Evolutionary conservation across 2,113 vertebrate genomes (phyloP), one percentile per base, ranked within the genome.

Genomic region (Maccullochella peelii): DNA sequence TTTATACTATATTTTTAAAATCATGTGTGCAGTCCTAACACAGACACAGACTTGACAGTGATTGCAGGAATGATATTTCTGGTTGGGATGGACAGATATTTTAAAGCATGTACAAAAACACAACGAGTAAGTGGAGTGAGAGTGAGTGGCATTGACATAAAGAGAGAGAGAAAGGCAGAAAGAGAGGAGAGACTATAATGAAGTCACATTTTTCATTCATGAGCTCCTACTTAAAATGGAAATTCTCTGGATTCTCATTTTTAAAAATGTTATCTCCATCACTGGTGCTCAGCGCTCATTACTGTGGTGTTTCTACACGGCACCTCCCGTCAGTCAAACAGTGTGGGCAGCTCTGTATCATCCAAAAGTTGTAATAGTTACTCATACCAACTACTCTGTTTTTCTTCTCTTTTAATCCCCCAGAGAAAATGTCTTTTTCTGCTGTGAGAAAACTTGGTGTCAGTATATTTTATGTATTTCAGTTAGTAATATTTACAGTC

Each of bases 261-360:
- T 79, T 49, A 69, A 79, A 79, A 75, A 68, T 42, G 63, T 80
- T 77, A 61, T 47, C 57, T 81, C 82, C 52, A 73, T 87, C 73
- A 78, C 81, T 63, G 73, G 84, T 78, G 80, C 86, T 91, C 68
- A 68, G 84, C 2, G 9, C 82, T 88, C 83, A 67, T 91, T 92
- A 86, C 62, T 58, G 61, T 27, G 63, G 44, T 18, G 47, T 76
- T 86, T 82, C 50, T 33, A 16, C 18, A 3, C 80, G 14, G 55
- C 57, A 71, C 70, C 49, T 77, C 63, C 40, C 83, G 91, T 87
- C 91, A 87, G 77, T 89, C 80, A 80, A 30, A 70, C 74, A 52
- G 67, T 55, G 81, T 80, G 83, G 80, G 80, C 87, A 76, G 77
- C 77, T 68, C 50, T 25, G 2, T 42, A 50, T 65, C 69, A 65